phyloP scores from a whole-genome alignment of 2,888 invertebrate genomes.

The Calliphora vomitoria region DNA sequence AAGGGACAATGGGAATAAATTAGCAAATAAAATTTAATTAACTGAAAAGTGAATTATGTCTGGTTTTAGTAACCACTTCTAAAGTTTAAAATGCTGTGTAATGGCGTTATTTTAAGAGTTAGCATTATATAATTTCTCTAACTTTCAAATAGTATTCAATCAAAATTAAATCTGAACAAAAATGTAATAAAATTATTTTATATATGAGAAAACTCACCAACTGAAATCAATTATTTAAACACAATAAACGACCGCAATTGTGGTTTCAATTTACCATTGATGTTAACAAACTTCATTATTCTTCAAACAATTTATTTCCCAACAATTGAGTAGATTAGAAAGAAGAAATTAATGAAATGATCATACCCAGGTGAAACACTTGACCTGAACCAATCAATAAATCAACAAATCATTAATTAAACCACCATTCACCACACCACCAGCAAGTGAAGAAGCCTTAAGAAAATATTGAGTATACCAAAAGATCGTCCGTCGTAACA shows the following conservation, averaged over 20 bases:
- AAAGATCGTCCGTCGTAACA: conserved; percentile 34
- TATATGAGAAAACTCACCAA: not conserved
- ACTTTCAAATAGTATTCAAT: no score
- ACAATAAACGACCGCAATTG: conserved; percentile 35
- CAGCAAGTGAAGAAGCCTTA: conserved; percentile 1
- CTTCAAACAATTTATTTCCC: conserved; percentile 37
- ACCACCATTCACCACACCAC: conserved; percentile 38
- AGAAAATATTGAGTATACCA: conserved; percentile 22
- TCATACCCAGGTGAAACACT: conserved; percentile 77
- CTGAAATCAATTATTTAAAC: conserved; percentile 5
- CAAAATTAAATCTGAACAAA: no score
- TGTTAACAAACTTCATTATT: conserved; percentile 6
- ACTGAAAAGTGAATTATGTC: no score
- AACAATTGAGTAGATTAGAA: conserved; percentile 17
- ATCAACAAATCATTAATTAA: conserved; percentile 83
- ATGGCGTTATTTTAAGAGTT: no score
- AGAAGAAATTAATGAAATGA: conserved; percentile 67
- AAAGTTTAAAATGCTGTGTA: no score
- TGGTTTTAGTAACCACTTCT: no score
- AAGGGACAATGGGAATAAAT: no score
- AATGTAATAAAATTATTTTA: not conserved
- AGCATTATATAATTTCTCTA: no score
- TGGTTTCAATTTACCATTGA: conserved; percentile 49
- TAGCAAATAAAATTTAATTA: no score
- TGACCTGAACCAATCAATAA: conserved; percentile 83